Conservation (phyloP, 2,888 invertebrate genomes). For the Uropetala carovei region DNA sequence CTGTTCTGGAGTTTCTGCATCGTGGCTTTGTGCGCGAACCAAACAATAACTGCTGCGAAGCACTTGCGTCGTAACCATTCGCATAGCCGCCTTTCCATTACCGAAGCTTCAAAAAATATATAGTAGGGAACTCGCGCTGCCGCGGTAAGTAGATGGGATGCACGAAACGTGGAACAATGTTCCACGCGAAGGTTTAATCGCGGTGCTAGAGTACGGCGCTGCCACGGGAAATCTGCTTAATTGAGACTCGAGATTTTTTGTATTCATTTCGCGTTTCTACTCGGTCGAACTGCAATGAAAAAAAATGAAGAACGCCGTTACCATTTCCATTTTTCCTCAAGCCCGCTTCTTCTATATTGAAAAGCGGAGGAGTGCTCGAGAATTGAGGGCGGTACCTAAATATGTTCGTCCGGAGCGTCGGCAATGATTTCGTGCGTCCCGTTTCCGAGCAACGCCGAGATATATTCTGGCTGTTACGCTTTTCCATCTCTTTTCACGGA, state of each 20-base stretch:
- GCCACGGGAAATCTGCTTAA: background rate
- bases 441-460: too few relatives aligned
- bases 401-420: background rate
- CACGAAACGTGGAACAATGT: background rate
- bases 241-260: background rate
- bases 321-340: conserved; percentile 1
- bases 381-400: background rate
- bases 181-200: background rate
- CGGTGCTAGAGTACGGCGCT: background rate
- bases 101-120: background rate
- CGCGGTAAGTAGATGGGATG: background rate
- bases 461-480: too few relatives aligned
- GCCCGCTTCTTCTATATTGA: background rate
- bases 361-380: background rate
- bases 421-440: background rate
- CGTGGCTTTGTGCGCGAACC: too few relatives aligned
- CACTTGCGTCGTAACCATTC: background rate
- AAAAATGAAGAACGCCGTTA: background rate
- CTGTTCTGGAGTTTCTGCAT: too few relatives aligned
- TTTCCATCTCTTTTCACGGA: too few relatives aligned
- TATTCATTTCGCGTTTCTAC: background rate
- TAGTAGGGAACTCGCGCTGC: background rate
- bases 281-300: background rate
- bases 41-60: too few relatives aligned
- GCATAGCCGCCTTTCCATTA: background rate